Evolutionary conservation across 2,888 invertebrate genomes (phyloP), one percentile per base, ranked within the genome.

Genomic region (Netelia melanura): DNA sequence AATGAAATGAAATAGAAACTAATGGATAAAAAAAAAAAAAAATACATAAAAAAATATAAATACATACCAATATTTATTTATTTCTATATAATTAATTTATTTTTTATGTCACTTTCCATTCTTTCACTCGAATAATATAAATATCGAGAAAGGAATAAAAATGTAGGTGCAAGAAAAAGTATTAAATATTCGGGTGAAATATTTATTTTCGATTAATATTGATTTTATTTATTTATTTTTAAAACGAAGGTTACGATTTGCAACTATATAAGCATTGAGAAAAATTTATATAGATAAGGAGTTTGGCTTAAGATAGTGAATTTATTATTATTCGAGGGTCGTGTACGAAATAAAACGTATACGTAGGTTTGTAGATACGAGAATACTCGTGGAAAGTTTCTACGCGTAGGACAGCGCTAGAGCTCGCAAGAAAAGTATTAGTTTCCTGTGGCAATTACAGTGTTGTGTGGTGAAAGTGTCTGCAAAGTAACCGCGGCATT

Each of bases 391-490:
- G 67, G 77, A 77, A 77, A 77, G 77, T 77, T 68, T 77, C 58
- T 11, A 58, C 44, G 52, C 14, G 65, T 21, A n/a, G 25, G 30
- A 48, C 30, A 38, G 61, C 43, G n/a, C 44, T 62, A 25, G 76
- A 70, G 48, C 70, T 78, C 68, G 62, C 21, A 58, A 78, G 70
- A 68, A 62, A 43, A 61, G 58, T 58, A 58, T 58, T 62, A 48
- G 62, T 83, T 78, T 83, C 74, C 62, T 62, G 44, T 6, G 68
- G 70, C 74, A 83, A 83, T 83, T 75, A 83, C 74, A 54, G 68
- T 38, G 64, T 48, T 68, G 76, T 68, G 76, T 3, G 79, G 74
- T 83, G 83, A 83, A 83, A 83, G 79, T 83, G 75, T 64, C 83
- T 75, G 71, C 30, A 74, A 74, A 62, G 61, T 74, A 74, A 74